Conservation (phyloP, 2,797 vertebrate species). For the Potorous gilbertii region DNA sequence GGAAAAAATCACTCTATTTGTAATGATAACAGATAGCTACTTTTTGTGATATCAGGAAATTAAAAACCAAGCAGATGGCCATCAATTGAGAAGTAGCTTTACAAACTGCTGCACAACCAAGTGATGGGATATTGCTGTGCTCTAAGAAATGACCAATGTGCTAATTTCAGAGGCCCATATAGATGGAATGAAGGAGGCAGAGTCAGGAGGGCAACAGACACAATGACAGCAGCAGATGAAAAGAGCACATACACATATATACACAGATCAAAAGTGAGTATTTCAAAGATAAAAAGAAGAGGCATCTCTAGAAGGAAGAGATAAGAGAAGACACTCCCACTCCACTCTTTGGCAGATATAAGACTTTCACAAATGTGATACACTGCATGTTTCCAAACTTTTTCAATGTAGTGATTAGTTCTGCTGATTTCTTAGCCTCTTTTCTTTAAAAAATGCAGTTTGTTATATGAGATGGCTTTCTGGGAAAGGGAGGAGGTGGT, state of each 20-base stretch:
- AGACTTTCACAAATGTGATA: background rate
- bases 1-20: background rate
- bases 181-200: background rate
- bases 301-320: background rate
- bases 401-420: background rate
- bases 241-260: too few species aligned
- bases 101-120: background rate
- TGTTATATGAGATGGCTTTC: background rate
- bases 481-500: background rate
- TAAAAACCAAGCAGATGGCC: background rate
- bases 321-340: background rate
- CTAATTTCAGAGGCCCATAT: background rate
- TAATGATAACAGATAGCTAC: background rate
- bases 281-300: background rate
- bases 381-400: background rate
- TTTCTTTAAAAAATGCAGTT: background rate
- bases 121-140: background rate
- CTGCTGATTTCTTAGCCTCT: background rate
- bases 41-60: background rate
- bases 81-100: background rate
- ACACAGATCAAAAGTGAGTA: background rate
- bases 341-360: background rate
- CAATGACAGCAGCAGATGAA: background rate
- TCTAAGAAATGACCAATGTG: background rate
- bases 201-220: background rate